phyloP scores from a whole-genome alignment of 2,113 vertebrate species.

The Gallinago media region DNA sequence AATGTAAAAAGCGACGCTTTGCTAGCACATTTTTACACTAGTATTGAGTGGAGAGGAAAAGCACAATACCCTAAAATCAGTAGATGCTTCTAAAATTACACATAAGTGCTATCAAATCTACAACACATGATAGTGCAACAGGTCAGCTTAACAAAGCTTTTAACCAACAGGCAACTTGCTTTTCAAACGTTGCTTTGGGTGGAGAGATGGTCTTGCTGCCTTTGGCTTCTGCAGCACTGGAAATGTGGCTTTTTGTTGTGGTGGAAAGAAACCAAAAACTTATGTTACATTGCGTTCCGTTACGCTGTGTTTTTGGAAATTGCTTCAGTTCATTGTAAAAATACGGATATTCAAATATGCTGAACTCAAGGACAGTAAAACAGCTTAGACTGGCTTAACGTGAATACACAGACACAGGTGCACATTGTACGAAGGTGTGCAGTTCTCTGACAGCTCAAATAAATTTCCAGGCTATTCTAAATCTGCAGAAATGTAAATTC shows the following conservation, averaged over 20 bases:
- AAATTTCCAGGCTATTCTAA: neutral
- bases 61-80: neutral
- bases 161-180: neutral
- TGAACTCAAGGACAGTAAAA: neutral
- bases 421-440: neutral
- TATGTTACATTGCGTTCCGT: neutral
- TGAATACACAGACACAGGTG: neutral
- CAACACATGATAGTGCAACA: neutral
- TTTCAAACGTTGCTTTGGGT: neutral
- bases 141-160: conserved; percentile 24
- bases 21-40: neutral
- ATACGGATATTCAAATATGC: neutral
- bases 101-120: neutral
- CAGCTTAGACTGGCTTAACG: neutral
- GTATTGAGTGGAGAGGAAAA: neutral
- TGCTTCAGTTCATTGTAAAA: neutral
- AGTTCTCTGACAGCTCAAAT: neutral
- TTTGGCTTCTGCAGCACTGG: neutral
- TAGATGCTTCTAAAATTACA: conserved; percentile 1
- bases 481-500: neutral
- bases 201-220: neutral
- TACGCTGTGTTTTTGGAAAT: neutral
- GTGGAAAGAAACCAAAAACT: neutral
- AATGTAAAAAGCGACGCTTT: neutral
- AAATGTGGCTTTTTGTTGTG: neutral